phyloP scores from a whole-genome alignment of 2,797 vertebrate genomes.

The Euthynnus affinis region DNA sequence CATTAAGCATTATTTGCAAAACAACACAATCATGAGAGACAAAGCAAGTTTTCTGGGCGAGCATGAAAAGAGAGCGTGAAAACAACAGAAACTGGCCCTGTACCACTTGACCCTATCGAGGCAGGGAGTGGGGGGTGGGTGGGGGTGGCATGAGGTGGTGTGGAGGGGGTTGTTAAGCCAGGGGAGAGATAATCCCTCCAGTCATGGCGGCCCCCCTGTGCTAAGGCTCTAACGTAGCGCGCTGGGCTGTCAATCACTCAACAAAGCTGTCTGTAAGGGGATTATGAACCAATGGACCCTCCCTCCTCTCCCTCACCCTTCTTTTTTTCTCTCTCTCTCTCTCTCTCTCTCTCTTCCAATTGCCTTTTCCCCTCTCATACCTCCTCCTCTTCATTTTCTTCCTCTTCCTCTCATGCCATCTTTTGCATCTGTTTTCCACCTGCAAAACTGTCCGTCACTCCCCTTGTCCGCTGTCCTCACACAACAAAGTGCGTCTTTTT shows the following conservation, averaged over 20 bases:
- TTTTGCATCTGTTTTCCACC: slow-evolving; percentile 35
- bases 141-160: slow-evolving; percentile 54
- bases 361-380: slow-evolving; percentile 26
- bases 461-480: slow-evolving; percentile 57
- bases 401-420: slow-evolving; percentile 18
- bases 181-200: slow-evolving; percentile 83
- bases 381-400: slow-evolving; percentile 10
- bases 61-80: slow-evolving; percentile 68
- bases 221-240: slow-evolving; percentile 73
- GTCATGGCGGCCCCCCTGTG: slow-evolving; percentile 67
- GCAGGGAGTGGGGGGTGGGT: slow-evolving; percentile 27
- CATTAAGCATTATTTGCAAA: slow-evolving; percentile 77
- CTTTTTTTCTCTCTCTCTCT: too few relatives aligned
- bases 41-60: slow-evolving; percentile 64
- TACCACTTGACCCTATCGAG: slow-evolving; percentile 85
- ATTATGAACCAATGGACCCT: slow-evolving; percentile 79
- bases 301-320: slow-evolving; percentile 56
- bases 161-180: slow-evolving; percentile 59
- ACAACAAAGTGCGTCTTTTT: slow-evolving; percentile 61
- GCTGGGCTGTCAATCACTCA: slow-evolving; percentile 86
- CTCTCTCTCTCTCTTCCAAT: slow-evolving; percentile 16
- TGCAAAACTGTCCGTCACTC: slow-evolving; percentile 51
- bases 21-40: slow-evolving; percentile 75
- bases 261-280: slow-evolving; percentile 88
- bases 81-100: slow-evolving; percentile 81